Evolutionary conservation across 2,888 invertebrate genomes (phyloP), one percentile per base, ranked within the genome.

Genomic region (Drosophila dives): DNA sequence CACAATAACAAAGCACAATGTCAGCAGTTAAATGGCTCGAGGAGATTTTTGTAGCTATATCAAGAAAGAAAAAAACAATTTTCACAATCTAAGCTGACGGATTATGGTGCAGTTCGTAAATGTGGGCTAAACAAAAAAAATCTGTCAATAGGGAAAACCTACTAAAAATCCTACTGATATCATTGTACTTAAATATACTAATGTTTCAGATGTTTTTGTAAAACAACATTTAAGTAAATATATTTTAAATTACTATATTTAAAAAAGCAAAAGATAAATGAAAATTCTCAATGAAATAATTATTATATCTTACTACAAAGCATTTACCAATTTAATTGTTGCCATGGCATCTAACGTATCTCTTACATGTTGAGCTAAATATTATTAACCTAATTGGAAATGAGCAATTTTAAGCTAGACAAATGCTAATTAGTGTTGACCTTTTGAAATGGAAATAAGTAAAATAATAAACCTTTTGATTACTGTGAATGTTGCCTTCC

Each of bases 21-120:
- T 32, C 36, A 45, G 32, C 66, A 75, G 64, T 59, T 50, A 64
- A 58, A 60, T 40, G n/a, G 48, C 69, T 75, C 58, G 20, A 48
- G 48, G 45, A 40, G 65, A 62, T 56, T 68, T 75, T 51, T 36
- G 26, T 36, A 48, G 63, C 55, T 26, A 6, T 38, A 54, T 20
- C 20, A 53, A 32, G 33, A 29, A 40, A 60, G 64, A 29, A 40
- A 60, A 65, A 64, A 38, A 49, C 48, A 68, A 75, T 66, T 70
- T 61, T 53, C 42, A 42, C 48, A 73, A 76, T 59, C 32, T 65
- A 64, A 72, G 64, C 64, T 23, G 32, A 15, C 34, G 51, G 69
- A 59, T 60, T 60, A 20, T 33, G 53, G 36, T 32, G 33, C 26
- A 50, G 33, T 51, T 12, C 5, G 49, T 29, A 55, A 56, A 59